phyloP scores from a whole-genome alignment of 2,113 vertebrate species.

The Furnarius figulus region DNA sequence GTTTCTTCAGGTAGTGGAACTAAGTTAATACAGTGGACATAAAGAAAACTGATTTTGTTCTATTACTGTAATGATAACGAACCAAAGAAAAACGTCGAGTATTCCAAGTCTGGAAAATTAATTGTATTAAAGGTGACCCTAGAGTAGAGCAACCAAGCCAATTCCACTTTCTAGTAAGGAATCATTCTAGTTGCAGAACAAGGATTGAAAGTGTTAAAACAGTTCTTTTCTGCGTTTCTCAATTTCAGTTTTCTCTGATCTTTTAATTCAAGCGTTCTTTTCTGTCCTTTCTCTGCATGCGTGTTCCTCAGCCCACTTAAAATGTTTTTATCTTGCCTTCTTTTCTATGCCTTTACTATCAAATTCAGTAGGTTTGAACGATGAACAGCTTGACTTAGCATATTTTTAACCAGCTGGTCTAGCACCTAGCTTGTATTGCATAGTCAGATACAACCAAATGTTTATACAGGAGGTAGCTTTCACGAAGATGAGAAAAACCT shows the following conservation, averaged over 20 bases:
- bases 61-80: background rate
- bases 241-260: constrained; percentile 27
- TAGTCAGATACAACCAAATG: constrained; percentile 85
- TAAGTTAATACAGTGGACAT: background rate
- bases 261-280: constrained; percentile 47
- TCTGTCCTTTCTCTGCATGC: constrained; percentile 40
- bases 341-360: constrained; percentile 79
- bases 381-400: constrained; percentile 85
- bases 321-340: constrained; percentile 78
- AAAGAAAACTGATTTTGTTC: background rate
- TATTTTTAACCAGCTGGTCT: constrained; percentile 87
- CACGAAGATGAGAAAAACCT: constrained; percentile 73
- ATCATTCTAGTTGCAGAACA: background rate
- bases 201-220: constrained; percentile 21
- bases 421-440: constrained; percentile 83
- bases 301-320: constrained; percentile 69
- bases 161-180: constrained; percentile 36
- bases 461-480: constrained; percentile 84
- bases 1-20: constrained; percentile 37
- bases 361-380: constrained; percentile 77
- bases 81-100: background rate
- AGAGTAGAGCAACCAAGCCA: background rate
- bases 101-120: constrained; percentile 45
- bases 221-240: constrained; percentile 17
- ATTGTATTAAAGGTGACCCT: constrained; percentile 32